Conservation (phyloP, 2,888 invertebrate species). For the Choristoneura rosaceana region DNA sequence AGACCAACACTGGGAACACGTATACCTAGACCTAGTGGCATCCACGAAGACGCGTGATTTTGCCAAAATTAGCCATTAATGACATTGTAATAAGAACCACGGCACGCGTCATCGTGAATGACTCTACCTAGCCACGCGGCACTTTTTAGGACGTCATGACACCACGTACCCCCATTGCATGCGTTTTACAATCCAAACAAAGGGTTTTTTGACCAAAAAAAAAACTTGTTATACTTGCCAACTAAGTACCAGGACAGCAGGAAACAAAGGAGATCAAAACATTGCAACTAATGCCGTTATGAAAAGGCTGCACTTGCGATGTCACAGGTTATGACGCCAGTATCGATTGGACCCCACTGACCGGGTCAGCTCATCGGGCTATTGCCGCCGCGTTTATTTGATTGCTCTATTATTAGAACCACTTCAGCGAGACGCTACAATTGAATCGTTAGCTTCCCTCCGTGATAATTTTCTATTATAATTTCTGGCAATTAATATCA, state of each 20-base stretch:
- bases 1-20: too few relatives aligned
- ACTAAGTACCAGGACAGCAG: not conserved
- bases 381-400: constrained; percentile 5
- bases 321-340: constrained; percentile 6
- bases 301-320: not conserved
- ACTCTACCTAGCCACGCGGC: too few relatives aligned
- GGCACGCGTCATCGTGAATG: too few relatives aligned
- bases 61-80: too few relatives aligned
- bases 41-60: too few relatives aligned
- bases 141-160: too few relatives aligned
- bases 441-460: not conserved
- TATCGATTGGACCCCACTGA: constrained; percentile 12
- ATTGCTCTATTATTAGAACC: constrained; percentile 4
- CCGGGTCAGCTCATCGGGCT: not conserved
- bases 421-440: not conserved
- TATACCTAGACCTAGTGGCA: too few relatives aligned
- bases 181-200: too few relatives aligned
- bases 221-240: not conserved
- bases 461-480: not conserved
- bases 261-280: not conserved
- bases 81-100: too few relatives aligned
- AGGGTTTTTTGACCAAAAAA: too few relatives aligned
- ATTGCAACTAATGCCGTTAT: not conserved
- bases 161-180: too few relatives aligned
- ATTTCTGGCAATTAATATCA: not conserved